These are phyloP conservation scores for Cygnus buccinator DNA, from an alignment of 2,113 vertebrate species.

Conservation along the genomic window DNA sequence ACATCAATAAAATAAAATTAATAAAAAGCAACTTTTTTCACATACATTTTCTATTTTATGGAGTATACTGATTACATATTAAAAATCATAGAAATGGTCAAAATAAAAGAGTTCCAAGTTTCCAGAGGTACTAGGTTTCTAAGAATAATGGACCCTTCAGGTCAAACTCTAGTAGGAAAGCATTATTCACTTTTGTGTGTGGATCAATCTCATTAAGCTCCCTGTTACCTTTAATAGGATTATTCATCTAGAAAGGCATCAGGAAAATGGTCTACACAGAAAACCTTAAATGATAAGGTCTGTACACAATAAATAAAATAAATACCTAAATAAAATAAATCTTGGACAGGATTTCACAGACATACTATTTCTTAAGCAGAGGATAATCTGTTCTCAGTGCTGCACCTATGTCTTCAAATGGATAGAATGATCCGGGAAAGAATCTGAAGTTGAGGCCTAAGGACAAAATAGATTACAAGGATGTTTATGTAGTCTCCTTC, in stretches of 20 bases:
- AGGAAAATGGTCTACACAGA: not conserved
- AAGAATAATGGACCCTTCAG: constrained; percentile 72
- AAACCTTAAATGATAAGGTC: not conserved
- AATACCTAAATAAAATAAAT: not conserved
- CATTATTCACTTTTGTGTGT: not conserved
- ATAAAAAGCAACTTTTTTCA: not conserved
- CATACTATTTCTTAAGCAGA: not conserved
- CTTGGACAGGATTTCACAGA: not conserved
- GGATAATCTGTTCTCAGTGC: not conserved
- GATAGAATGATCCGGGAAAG: not conserved
- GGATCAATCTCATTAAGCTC: constrained; percentile 54
- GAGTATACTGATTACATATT: not conserved
- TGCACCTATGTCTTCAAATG: not conserved
- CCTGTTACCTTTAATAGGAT: constrained; percentile 52
- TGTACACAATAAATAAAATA: not conserved
- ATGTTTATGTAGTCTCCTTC: not conserved
- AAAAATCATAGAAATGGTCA: not conserved
- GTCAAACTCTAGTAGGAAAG: constrained; percentile 46
- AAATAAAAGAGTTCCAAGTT: not conserved
- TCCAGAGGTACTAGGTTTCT: constrained; percentile 39
- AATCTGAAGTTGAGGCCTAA: not conserved
- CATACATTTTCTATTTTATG: not conserved
- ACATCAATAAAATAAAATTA: not conserved
- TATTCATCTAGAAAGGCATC: constrained; percentile 58
- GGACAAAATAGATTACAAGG: not conserved